Evolutionary conservation across 2,888 invertebrate genomes (phyloP).

Genomic region (Venusia cambrica): DNA sequence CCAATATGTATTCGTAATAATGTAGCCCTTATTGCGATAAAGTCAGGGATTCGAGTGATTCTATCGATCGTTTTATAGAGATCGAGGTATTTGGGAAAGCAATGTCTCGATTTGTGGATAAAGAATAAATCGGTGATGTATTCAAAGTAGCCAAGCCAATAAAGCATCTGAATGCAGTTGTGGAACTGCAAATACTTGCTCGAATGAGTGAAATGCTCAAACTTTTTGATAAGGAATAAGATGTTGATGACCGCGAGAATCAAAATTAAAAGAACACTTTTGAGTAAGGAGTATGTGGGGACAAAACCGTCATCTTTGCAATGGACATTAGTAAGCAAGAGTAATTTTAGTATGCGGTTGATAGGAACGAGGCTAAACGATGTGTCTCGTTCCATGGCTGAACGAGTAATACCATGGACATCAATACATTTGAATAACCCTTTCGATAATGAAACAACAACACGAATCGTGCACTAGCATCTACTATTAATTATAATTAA

Average conservation of each 20-base stretch:
- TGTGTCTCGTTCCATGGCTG: background rate
- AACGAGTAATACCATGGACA: too few species aligned
- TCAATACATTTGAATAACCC: too few species aligned
- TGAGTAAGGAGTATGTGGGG: background rate
- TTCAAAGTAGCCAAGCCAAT: conserved; percentile 26
- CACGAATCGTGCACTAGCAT: too few species aligned
- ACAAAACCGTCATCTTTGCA: background rate
- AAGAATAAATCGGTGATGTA: conserved; percentile 31
- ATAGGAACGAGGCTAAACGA: conserved; percentile 1
- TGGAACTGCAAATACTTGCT: background rate
- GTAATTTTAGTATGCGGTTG: conserved; percentile 3
- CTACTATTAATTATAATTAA: too few species aligned
- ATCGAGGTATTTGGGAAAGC: conserved; percentile 28
- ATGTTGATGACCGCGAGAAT: background rate
- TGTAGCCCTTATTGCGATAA: background rate
- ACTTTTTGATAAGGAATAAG: background rate
- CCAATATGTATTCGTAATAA: conserved; percentile 1
- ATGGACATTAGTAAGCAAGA: conserved; percentile 1
- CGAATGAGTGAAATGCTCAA: background rate
- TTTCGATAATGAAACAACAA: too few species aligned
- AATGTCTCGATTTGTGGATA: conserved; percentile 29
- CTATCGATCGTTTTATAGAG: conserved; percentile 7
- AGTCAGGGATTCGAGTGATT: background rate
- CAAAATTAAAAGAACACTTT: background rate
- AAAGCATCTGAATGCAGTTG: conserved; percentile 20